Conservation (phyloP, 2,888 invertebrate species). For the Myopa testacea region DNA sequence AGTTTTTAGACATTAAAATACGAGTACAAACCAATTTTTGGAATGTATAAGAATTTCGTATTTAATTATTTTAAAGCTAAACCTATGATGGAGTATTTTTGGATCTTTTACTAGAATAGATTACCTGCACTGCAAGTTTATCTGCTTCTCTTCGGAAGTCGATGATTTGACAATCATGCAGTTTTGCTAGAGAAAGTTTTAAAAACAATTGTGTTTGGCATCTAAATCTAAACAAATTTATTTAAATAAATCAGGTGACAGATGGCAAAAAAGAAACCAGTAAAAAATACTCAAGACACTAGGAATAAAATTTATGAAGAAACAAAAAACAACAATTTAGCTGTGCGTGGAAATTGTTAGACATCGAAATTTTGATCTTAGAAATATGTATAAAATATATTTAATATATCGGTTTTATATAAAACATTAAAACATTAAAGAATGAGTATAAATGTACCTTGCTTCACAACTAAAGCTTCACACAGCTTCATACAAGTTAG, state of each 20-base stretch:
- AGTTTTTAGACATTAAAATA: too few relatives aligned
- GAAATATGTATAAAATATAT: not conserved
- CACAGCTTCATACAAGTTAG: constrained; percentile 48
- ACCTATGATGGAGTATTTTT: too few relatives aligned
- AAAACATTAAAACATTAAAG: not conserved
- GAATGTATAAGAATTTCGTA: too few relatives aligned
- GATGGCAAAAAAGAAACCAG: not conserved
- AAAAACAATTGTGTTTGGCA: not conserved
- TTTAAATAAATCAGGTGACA: constrained; percentile 1
- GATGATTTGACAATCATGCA: constrained; percentile 27
- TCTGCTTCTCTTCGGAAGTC: too few relatives aligned
- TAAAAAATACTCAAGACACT: constrained; percentile 20
- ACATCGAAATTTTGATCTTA: constrained; percentile 31
- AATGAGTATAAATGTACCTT: constrained; percentile 7
- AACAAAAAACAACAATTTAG: constrained; percentile 20
- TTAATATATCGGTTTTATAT: not conserved
- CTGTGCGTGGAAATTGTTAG: constrained; percentile 37
- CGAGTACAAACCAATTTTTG: too few relatives aligned
- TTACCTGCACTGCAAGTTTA: too few relatives aligned
- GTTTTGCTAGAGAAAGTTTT: constrained; percentile 9
- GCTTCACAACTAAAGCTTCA: constrained; percentile 65
- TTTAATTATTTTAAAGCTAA: too few relatives aligned
- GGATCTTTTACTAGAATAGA: too few relatives aligned
- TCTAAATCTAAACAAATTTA: not conserved
- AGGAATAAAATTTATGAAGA: constrained; percentile 10